Percentiles rank a stretch among this genome's conserved stretches.
Evolutionary conservation across 2,797 vertebrate genomes (phyloP).

Genomic region (Pipistrellus nathusii): DNA sequence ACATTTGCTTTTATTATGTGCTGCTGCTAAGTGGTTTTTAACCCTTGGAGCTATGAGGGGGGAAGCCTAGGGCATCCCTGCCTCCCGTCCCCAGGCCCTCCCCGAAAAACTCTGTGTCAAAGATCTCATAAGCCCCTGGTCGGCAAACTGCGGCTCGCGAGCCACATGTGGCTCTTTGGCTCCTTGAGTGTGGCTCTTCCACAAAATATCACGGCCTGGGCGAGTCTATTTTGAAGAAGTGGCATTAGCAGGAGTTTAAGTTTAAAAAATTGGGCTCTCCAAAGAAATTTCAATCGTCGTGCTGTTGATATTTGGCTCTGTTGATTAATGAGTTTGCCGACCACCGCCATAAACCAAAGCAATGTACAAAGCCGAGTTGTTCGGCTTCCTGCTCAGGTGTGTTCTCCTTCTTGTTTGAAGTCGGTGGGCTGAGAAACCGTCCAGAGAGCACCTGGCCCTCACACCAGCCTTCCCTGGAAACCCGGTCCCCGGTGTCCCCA

Average conservation of each 20-base stretch:
- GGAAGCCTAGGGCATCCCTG: not conserved
- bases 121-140: not conserved
- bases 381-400: not conserved
- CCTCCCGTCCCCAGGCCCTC: not conserved
- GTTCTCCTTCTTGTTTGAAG: not conserved
- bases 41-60: conserved; percentile 79
- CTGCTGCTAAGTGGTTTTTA: conserved; percentile 87
- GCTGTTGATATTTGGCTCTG: too few relatives aligned
- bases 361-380: not conserved
- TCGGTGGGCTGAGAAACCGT: not conserved
- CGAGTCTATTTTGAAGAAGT: too few relatives aligned
- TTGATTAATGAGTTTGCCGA: too few relatives aligned
- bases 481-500: not conserved
- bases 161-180: too few relatives aligned
- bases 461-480: not conserved
- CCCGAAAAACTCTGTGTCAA: not conserved
- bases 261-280: too few relatives aligned
- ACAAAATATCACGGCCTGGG: too few relatives aligned
- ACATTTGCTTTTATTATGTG: conserved; percentile 87
- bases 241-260: too few relatives aligned
- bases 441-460: not conserved
- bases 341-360: not conserved
- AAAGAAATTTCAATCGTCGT: too few relatives aligned
- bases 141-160: too few relatives aligned
- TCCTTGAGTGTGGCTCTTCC: too few relatives aligned